These are phyloP conservation scores for Triplophysa rosa DNA, from an alignment of 2,113 vertebrate species.

Conservation along the genomic window DNA sequence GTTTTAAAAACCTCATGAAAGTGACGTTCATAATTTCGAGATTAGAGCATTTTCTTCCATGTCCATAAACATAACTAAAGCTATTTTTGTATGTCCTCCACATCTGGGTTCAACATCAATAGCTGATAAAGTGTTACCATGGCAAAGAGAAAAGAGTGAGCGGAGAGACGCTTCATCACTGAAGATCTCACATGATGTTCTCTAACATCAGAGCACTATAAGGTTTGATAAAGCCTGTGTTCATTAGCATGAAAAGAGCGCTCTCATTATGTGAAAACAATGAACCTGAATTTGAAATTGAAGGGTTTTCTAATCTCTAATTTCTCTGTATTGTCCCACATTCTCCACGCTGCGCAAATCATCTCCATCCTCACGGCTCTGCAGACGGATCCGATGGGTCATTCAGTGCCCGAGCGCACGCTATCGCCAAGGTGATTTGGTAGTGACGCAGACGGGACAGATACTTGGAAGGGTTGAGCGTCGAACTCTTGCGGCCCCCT, in stretches of 20 bases:
- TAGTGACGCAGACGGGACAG: constrained; percentile 55
- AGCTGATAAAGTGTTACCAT: constrained; percentile 63
- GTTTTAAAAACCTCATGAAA: not conserved
- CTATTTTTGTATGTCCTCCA: constrained; percentile 1
- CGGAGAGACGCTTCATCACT: not conserved
- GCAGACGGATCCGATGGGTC: constrained; percentile 57
- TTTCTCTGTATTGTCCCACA: constrained; percentile 19
- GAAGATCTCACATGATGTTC: not conserved
- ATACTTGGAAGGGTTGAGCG: constrained; percentile 53
- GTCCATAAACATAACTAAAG: not conserved
- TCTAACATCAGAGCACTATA: not conserved
- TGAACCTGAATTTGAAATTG: constrained; percentile 1
- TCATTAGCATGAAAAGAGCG: not conserved
- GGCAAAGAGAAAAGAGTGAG: constrained; percentile 48
- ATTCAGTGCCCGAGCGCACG: constrained; percentile 48
- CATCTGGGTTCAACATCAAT: constrained; percentile 52
- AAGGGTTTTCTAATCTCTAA: not conserved
- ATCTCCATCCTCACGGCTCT: constrained; percentile 48
- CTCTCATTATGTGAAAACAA: not conserved
- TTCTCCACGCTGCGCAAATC: constrained; percentile 26
- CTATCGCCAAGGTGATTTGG: constrained; percentile 64
- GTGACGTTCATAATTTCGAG: not conserved
- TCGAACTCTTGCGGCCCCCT: not conserved
- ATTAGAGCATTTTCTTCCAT: not conserved
- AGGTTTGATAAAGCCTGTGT: not conserved